These are phyloP conservation scores for Pseudochaenichthys georgianus DNA, from an alignment of 2,797 vertebrate species.

Conservation along the genomic window DNA sequence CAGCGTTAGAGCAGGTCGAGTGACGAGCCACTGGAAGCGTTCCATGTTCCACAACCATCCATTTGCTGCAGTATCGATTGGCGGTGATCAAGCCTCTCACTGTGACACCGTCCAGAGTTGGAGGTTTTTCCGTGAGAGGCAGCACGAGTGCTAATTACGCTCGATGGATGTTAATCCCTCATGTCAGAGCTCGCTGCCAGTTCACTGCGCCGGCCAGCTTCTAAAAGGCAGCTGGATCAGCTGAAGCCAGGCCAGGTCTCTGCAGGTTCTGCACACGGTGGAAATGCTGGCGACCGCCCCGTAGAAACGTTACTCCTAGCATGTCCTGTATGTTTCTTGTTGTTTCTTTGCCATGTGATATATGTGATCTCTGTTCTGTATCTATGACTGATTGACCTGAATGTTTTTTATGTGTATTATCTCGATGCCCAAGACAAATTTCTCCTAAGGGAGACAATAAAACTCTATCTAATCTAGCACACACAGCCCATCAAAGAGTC, in stretches of 20 bases:
- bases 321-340: too few relatives aligned
- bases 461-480: too few relatives aligned
- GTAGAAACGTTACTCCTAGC: conserved; percentile 48
- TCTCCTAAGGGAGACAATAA: too few relatives aligned
- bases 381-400: too few relatives aligned
- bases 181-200: conserved; percentile 38
- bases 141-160: conserved; percentile 54
- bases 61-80: conserved; percentile 40
- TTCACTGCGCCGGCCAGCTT: conserved; percentile 43
- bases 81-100: conserved; percentile 32
- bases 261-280: conserved; percentile 37
- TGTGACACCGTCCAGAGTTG: conserved; percentile 1
- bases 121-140: conserved; percentile 4
- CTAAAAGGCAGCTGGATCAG: conserved; percentile 38
- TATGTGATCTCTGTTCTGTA: too few relatives aligned
- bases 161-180: conserved; percentile 64
- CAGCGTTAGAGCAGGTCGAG: conserved; percentile 22
- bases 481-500: conserved; percentile 7
- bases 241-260: conserved; percentile 49
- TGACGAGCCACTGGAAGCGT: conserved; percentile 22
- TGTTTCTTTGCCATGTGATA: too few relatives aligned
- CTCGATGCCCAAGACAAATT: too few relatives aligned
- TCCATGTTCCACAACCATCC: conserved; percentile 27
- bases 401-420: too few relatives aligned
- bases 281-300: conserved; percentile 27